phyloP scores from a whole-genome alignment of 2,888 invertebrate genomes.

The Luperina testacea region DNA sequence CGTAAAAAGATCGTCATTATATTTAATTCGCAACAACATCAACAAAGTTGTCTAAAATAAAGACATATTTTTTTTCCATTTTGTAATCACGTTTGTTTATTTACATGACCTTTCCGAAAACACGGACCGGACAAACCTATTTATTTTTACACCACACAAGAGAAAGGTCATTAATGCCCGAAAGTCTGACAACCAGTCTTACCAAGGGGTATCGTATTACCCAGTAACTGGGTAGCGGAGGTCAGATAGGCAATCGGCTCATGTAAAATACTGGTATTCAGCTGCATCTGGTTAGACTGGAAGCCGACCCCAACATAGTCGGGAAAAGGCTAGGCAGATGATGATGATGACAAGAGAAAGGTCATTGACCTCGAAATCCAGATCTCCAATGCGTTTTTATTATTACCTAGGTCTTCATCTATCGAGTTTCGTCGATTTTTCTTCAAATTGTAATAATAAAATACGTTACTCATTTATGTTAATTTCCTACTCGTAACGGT shows the following conservation, averaged over 20 bases:
- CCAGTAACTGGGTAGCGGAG: no score
- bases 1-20: neutral
- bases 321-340: no score
- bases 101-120: neutral
- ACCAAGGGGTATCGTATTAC: no score
- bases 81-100: neutral
- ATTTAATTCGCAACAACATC: neutral
- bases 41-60: no score
- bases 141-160: constrained; percentile 9
- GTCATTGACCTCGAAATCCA: constrained; percentile 25
- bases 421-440: constrained; percentile 27
- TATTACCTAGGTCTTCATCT: neutral
- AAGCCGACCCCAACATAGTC: no score
- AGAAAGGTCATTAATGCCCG: no score
- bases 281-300: no score
- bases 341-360: neutral
- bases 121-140: neutral
- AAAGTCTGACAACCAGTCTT: no score
- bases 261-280: no score
- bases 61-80: neutral
- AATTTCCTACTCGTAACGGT: constrained; percentile 60
- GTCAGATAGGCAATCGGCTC: no score
- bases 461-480: constrained; percentile 55
- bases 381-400: neutral
- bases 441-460: constrained; percentile 39